Evolutionary conservation across 2,888 invertebrate genomes (phyloP).

Genomic region (Acanthococcus lagerstroemiae): DNA sequence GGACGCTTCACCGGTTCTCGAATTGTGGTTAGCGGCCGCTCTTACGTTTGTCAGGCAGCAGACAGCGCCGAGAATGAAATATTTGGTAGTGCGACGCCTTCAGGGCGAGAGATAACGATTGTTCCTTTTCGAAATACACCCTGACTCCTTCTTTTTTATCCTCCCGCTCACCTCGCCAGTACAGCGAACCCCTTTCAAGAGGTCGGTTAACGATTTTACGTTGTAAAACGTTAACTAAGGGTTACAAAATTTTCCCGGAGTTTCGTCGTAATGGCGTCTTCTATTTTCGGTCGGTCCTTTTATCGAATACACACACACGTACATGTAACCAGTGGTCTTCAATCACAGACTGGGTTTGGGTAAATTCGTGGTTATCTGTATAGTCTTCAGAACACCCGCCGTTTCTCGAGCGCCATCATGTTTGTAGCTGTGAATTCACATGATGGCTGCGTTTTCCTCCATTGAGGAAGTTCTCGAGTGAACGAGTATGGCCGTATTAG

Average conservation of each 20-base stretch:
- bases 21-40: too few relatives aligned
- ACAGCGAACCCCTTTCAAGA: constrained; percentile 14
- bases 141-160: constrained; percentile 11
- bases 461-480: too few relatives aligned
- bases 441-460: too few relatives aligned
- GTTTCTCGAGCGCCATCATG: too few relatives aligned
- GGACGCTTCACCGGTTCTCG: too few relatives aligned
- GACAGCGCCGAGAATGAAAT: constrained; percentile 4
- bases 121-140: constrained; percentile 18
- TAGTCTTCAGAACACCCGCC: too few relatives aligned
- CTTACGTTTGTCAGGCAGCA: constrained; percentile 19
- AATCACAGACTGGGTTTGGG: too few relatives aligned
- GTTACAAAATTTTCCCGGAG: constrained; percentile 22
- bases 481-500: too few relatives aligned
- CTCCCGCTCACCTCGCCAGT: too few relatives aligned
- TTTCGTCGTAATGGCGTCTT: constrained; percentile 23
- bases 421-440: too few relatives aligned
- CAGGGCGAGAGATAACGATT: constrained; percentile 19
- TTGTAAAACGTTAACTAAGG: constrained; percentile 22
- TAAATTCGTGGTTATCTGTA: too few relatives aligned
- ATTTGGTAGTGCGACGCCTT: constrained; percentile 21
- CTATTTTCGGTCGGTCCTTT: background rate
- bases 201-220: constrained; percentile 24
- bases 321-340: background rate
- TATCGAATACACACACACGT: background rate